phyloP scores from a whole-genome alignment of 2,113 vertebrate genomes.

The Euleptes europaea region DNA sequence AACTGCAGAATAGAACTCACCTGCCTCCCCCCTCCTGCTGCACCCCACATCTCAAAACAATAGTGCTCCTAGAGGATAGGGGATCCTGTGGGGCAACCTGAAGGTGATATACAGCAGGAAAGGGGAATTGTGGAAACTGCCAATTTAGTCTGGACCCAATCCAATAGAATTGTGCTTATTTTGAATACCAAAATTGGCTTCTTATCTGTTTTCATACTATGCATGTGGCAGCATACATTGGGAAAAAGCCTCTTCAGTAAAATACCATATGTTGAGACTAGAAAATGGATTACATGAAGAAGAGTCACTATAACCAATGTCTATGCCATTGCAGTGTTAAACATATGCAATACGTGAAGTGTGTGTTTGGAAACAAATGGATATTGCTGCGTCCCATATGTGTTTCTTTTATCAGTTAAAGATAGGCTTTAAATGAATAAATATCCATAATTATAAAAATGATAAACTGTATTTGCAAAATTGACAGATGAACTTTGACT shows the following conservation, averaged over 20 bases:
- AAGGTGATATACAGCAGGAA: too few relatives aligned
- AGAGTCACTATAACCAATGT: not conserved
- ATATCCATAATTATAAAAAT: not conserved
- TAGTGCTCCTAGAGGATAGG: too few relatives aligned
- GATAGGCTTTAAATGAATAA: not conserved
- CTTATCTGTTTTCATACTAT: constrained; percentile 14
- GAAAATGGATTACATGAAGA: not conserved
- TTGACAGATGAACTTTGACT: not conserved
- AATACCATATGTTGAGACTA: constrained; percentile 22
- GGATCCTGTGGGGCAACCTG: too few relatives aligned
- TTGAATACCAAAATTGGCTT: constrained; percentile 6
- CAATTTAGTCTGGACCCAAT: too few relatives aligned
- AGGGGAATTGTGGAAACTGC: too few relatives aligned
- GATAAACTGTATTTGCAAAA: not conserved
- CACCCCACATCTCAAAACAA: too few relatives aligned
- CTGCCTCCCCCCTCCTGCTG: too few relatives aligned
- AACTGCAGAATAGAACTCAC: too few relatives aligned
- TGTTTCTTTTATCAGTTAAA: not conserved
- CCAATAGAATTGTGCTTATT: not conserved
- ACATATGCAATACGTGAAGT: constrained; percentile 7
- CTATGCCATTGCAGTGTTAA: constrained; percentile 1
- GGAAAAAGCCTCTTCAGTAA: not conserved
- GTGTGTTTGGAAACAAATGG: constrained; percentile 2
- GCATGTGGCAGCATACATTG: constrained; percentile 5
- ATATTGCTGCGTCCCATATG: not conserved